Evolutionary conservation across 2,113 vertebrate genomes (phyloP).

Genomic region (Spea bombifrons): DNA sequence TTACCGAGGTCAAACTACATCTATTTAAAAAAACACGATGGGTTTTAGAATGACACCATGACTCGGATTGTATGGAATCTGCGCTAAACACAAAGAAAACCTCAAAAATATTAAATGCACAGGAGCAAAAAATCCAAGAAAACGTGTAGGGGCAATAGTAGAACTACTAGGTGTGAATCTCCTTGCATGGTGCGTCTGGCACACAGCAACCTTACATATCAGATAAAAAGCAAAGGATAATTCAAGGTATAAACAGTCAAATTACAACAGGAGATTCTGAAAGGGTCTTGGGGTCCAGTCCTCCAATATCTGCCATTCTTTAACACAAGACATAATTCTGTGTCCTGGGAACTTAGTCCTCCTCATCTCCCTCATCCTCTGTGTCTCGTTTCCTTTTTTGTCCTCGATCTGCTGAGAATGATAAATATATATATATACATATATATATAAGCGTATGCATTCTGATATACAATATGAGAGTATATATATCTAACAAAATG

Average conservation of each 20-base stretch:
- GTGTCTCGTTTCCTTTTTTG: constrained; percentile 95
- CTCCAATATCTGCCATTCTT: constrained; percentile 86
- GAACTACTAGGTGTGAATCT: constrained; percentile 72
- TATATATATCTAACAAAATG: too few relatives aligned
- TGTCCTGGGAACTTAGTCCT: constrained; percentile 75
- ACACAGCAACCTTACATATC: constrained; percentile 81
- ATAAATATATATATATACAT: not conserved
- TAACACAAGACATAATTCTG: constrained; percentile 86
- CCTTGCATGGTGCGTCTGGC: constrained; percentile 69
- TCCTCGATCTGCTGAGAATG: constrained; percentile 70
- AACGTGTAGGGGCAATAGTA: constrained; percentile 69
- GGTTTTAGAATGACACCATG: constrained; percentile 55
- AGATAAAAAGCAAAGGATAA: constrained; percentile 56
- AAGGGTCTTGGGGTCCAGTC: constrained; percentile 60
- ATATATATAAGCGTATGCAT: not conserved
- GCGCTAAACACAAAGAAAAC: constrained; percentile 56
- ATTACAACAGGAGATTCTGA: constrained; percentile 79
- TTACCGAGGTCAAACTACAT: constrained; percentile 43
- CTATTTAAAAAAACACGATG: constrained; percentile 54
- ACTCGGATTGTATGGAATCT: constrained; percentile 5
- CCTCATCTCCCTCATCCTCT: constrained; percentile 90
- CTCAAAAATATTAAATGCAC: constrained; percentile 44
- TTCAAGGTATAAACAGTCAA: constrained; percentile 86
- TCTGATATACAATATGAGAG: too few relatives aligned
- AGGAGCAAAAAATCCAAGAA: constrained; percentile 50